phyloP scores from a whole-genome alignment of 2,797 vertebrate species.

The Enteromius fasciolatus region DNA sequence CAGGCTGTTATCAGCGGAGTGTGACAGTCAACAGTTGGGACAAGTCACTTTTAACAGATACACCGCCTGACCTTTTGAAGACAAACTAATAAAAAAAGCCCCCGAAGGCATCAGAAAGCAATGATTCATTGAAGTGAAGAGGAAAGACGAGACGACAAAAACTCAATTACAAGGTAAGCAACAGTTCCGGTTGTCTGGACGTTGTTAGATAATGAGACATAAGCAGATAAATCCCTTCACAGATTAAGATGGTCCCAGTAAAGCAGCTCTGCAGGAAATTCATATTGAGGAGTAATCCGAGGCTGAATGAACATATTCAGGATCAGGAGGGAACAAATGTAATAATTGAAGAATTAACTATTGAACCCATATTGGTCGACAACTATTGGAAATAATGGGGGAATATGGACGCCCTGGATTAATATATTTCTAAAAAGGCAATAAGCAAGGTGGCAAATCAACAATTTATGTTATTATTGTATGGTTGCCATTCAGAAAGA shows the following conservation, averaged over 20 bases:
- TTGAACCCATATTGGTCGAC: background rate
- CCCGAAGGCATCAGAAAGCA: conserved; percentile 50
- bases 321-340: conserved; percentile 6
- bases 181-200: conserved; percentile 36
- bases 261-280: conserved; percentile 24
- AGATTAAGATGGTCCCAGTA: conserved; percentile 33
- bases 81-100: conserved; percentile 53
- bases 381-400: background rate
- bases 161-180: conserved; percentile 48
- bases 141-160: conserved; percentile 42
- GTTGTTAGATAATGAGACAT: conserved; percentile 33
- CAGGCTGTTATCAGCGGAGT: conserved; percentile 60
- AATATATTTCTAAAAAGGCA: background rate
- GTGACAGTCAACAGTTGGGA: conserved; percentile 58
- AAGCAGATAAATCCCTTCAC: conserved; percentile 35
- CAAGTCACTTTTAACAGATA: conserved; percentile 58
- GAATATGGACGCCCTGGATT: background rate
- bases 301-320: conserved; percentile 11
- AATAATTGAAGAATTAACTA: conserved; percentile 16
- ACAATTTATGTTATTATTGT: background rate
- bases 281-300: conserved; percentile 15
- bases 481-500: background rate
- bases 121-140: conserved; percentile 35
- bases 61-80: conserved; percentile 54
- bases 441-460: background rate